Conservation (phyloP, 2,113 vertebrate genomes). For the Laterallus jamaicensis region DNA sequence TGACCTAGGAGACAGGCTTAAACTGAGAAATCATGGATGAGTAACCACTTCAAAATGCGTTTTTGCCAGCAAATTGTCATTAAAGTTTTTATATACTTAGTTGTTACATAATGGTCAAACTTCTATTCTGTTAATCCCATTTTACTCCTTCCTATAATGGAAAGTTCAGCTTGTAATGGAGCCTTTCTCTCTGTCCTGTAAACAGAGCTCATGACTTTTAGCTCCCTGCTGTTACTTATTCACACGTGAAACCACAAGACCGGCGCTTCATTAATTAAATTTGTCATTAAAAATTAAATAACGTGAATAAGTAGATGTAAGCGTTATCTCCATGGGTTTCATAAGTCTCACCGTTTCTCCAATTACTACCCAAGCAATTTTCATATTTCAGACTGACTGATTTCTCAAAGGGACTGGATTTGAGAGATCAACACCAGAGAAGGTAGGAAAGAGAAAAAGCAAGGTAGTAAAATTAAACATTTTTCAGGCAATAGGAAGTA, state of each 20-base stretch:
- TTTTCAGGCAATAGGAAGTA: constrained; percentile 32
- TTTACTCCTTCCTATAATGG: constrained; percentile 10
- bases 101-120: constrained; percentile 24
- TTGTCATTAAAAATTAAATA: constrained; percentile 88
- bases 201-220: constrained; percentile 47
- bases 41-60: constrained; percentile 22
- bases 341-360: constrained; percentile 78
- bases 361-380: constrained; percentile 82
- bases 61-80: constrained; percentile 7
- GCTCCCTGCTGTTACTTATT: constrained; percentile 46
- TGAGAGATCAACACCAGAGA: constrained; percentile 73
- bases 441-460: constrained; percentile 22
- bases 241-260: constrained; percentile 69
- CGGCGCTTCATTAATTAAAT: constrained; percentile 85
- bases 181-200: constrained; percentile 33
- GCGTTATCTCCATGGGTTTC: constrained; percentile 80
- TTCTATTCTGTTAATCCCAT: constrained; percentile 28
- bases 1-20: constrained; percentile 8
- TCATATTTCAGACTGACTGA: constrained; percentile 81
- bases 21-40: constrained; percentile 13
- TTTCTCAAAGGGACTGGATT: constrained; percentile 78
- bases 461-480: constrained; percentile 34
- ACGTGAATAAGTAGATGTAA: constrained; percentile 80
- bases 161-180: constrained; percentile 47
- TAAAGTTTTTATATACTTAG: constrained; percentile 33